Conservation (phyloP, 2,113 vertebrate genomes). For the Halcyon malimbica region DNA sequence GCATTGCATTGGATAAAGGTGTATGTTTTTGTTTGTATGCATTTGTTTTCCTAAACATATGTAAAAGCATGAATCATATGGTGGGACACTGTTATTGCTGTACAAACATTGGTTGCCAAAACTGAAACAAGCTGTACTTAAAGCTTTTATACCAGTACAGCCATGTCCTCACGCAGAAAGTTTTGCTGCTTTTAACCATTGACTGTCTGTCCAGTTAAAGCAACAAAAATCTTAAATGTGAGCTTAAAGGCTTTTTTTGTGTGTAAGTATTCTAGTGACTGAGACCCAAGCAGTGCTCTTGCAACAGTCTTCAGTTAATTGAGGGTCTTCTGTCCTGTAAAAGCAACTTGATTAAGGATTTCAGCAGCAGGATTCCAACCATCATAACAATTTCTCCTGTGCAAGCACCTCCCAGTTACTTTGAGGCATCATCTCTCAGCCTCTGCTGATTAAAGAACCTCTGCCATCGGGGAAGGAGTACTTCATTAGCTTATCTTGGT, state of each 20-base stretch:
- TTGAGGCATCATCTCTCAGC: not conserved
- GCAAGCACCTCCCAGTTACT: not conserved
- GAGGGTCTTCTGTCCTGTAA: not conserved
- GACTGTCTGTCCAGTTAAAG: not conserved
- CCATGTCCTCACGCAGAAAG: not conserved
- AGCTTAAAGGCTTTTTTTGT: not conserved
- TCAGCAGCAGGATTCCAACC: not conserved
- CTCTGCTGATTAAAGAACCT: not conserved
- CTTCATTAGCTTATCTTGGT: not conserved
- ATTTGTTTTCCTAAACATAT: conserved; percentile 24
- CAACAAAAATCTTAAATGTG: not conserved
- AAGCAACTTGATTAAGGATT: not conserved
- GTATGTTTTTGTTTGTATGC: not conserved
- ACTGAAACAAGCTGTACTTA: not conserved
- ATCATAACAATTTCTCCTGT: not conserved
- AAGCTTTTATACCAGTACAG: not conserved
- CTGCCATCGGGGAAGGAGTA: not conserved
- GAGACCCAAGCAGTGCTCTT: not conserved
- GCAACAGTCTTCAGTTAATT: not conserved
- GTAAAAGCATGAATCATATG: conserved; percentile 7
- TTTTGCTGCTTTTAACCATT: not conserved
- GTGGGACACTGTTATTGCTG: not conserved
- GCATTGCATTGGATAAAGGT: not conserved
- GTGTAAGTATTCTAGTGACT: not conserved
- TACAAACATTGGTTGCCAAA: conserved; percentile 4